A percentile compares a stretch with the other conserved stretches of the same genome.
These are phyloP conservation scores for Phanerotoma sp. DNA, from an alignment of 2,888 invertebrate genomes.

Conservation along the genomic window DNA sequence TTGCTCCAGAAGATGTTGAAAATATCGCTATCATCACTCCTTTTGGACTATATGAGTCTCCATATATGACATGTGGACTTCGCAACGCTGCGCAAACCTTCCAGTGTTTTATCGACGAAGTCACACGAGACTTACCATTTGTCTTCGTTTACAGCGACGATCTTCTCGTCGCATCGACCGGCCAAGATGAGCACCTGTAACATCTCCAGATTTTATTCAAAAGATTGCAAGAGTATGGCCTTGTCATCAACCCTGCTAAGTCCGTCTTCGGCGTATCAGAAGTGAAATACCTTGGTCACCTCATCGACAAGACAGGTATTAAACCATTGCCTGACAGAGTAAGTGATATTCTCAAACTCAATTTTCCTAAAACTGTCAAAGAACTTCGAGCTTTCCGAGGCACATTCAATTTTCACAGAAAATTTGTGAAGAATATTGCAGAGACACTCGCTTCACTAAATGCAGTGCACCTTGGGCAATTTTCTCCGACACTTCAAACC, in stretches of 20 bases:
- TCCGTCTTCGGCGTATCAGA: slow-evolving; percentile 3
- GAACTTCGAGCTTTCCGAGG: slow-evolving; percentile 46
- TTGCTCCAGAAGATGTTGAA: slow-evolving; percentile 16
- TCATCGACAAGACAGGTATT: slow-evolving; percentile 8
- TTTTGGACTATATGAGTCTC: slow-evolving; percentile 36
- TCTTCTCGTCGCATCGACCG: slow-evolving; percentile 8
- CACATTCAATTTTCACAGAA: slow-evolving; percentile 50
- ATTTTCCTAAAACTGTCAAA: slow-evolving; percentile 38
- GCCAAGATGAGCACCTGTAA: slow-evolving; percentile 7
- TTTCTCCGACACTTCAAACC: slow-evolving; percentile 39
- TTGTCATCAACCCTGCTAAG: slow-evolving; percentile 16
- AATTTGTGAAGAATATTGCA: slow-evolving; percentile 47
- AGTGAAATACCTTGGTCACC: slow-evolving; percentile 7
- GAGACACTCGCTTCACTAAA: slow-evolving; percentile 33
- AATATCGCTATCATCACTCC: slow-evolving; percentile 17
- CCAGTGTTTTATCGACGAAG: slow-evolving; percentile 22
- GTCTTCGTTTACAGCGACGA: slow-evolving; percentile 23
- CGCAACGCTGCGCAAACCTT: slow-evolving; percentile 51
- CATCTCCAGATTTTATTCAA: slow-evolving; percentile 10
- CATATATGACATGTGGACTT: slow-evolving; percentile 48
- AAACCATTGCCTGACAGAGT: slow-evolving; percentile 45
- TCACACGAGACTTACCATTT: slow-evolving; percentile 8
- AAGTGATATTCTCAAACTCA: slow-evolving; percentile 36
- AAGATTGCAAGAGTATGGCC: slow-evolving; percentile 7
- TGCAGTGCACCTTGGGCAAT: neutral